Conservation (phyloP, 2,888 invertebrate genomes). For the Dicycla oo region DNA sequence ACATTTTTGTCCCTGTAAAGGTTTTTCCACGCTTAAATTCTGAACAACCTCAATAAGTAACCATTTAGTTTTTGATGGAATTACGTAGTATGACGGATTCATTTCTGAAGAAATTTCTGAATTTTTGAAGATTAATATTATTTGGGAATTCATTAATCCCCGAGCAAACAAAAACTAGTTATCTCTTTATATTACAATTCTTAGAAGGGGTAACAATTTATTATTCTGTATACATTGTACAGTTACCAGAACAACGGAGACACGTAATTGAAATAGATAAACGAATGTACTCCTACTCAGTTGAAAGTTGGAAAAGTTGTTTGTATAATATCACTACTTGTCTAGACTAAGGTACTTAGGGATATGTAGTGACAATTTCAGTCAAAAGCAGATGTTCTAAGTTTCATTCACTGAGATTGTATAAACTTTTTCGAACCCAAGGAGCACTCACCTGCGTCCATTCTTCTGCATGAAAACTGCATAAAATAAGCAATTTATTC, state of each 20-base stretch:
- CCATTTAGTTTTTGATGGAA: too few species aligned
- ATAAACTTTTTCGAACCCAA: neutral
- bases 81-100: too few species aligned
- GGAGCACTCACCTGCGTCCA: neutral
- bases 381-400: neutral
- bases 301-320: slow-evolving; percentile 3
- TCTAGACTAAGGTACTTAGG: slow-evolving; percentile 19
- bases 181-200: too few species aligned
- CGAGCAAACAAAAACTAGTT: too few species aligned
- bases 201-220: neutral
- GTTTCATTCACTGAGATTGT: slow-evolving; percentile 1
- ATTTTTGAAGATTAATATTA: neutral
- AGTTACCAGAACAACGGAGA: slow-evolving; percentile 14
- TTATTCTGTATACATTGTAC: neutral
- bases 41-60: too few species aligned
- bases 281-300: neutral
- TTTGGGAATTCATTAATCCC: neutral
- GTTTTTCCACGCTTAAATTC: too few species aligned
- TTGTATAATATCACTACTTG: slow-evolving; percentile 11
- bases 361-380: neutral
- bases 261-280: slow-evolving; percentile 30
- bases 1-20: too few species aligned
- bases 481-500: neutral
- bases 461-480: neutral
- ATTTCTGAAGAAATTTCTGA: too few species aligned